Percentiles rank a stretch among this genome's conserved stretches.
phyloP scores from a whole-genome alignment of 2,888 invertebrate species.

The Drosophila sordidula region DNA sequence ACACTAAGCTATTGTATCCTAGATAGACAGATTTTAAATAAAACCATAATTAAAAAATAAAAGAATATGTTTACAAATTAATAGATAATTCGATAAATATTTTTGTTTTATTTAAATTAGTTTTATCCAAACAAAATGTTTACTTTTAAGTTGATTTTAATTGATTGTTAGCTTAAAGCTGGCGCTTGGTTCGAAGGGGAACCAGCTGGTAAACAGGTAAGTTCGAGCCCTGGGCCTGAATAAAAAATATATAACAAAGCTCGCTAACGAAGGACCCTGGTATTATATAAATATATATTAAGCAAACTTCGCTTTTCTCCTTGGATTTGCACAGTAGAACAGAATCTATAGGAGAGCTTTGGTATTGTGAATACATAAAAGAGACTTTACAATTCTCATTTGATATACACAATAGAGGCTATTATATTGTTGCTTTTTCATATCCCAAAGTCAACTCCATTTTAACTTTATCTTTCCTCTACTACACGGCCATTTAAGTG shows the following conservation, averaged over 20 bases:
- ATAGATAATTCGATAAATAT: background rate
- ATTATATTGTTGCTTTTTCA: background rate
- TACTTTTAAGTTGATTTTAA: no score
- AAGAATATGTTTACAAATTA: no score
- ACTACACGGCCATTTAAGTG: background rate
- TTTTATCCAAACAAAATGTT: background rate
- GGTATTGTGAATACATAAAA: no score
- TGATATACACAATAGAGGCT: background rate
- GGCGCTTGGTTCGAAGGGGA: no score
- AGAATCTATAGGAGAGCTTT: background rate
- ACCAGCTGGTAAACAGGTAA: no score
- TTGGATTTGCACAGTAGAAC: background rate
- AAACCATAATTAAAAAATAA: no score
- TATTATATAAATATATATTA: background rate
- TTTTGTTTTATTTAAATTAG: slow-evolving; percentile 2
- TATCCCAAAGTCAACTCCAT: background rate
- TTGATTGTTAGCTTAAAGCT: no score
- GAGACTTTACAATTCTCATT: background rate
- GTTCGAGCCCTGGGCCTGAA: no score
- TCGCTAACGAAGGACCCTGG: no score
- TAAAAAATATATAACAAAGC: no score
- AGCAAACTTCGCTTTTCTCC: background rate
- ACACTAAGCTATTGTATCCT: background rate
- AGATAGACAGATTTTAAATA: no score
- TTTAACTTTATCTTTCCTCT: slow-evolving; percentile 1